These are phyloP conservation scores for Mus caroli DNA, from an alignment of 2,797 vertebrate species.

Conservation along the genomic window DNA sequence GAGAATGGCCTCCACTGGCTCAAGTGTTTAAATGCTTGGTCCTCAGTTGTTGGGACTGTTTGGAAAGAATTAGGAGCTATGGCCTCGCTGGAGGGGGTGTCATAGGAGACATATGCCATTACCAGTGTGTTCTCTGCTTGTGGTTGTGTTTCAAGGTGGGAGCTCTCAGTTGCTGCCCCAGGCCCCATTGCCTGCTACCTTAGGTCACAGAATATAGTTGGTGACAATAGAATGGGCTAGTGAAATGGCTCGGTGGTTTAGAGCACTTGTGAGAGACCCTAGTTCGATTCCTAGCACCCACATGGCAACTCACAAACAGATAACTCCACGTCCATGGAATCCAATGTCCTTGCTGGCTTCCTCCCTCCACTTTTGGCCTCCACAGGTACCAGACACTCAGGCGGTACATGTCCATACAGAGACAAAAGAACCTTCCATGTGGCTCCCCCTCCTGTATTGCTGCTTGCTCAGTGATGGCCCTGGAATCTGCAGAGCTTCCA, in stretches of 20 bases:
- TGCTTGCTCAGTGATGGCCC: neutral
- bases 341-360: neutral
- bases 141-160: neutral
- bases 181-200: neutral
- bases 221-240: neutral
- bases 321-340: neutral
- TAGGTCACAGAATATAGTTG: neutral
- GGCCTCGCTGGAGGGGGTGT: neutral
- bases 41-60: neutral
- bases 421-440: neutral
- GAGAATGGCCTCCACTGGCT: neutral
- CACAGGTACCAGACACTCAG: neutral
- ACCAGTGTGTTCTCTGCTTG: neutral
- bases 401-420: neutral
- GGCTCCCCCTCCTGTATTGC: no score
- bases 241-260: neutral
- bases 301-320: neutral
- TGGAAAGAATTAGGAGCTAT: neutral
- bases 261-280: neutral
- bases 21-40: neutral
- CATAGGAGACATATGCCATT: neutral
- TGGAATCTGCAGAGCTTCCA: neutral
- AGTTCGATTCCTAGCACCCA: neutral
- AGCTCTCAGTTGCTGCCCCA: neutral
- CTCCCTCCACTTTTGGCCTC: neutral